A percentile compares a stretch with the other conserved stretches of the same genome.
These are phyloP conservation scores for Brenthis daphne DNA, from an alignment of 2,888 invertebrate species.

Conservation along the genomic window DNA sequence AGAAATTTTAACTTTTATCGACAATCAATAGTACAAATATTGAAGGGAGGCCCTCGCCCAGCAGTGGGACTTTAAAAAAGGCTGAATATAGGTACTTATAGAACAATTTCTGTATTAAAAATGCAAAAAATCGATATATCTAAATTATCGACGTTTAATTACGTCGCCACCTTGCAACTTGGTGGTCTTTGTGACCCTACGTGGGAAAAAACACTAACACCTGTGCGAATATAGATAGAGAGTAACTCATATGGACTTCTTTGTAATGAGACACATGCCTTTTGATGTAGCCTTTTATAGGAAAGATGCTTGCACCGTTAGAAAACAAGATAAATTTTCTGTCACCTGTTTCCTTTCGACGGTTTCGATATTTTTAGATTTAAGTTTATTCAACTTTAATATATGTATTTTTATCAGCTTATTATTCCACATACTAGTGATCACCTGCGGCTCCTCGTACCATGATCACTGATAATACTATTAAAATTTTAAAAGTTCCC, in stretches of 20 bases:
- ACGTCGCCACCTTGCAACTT: constrained; percentile 59
- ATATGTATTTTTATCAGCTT: no score
- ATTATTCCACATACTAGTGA: no score
- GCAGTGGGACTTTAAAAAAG: no score
- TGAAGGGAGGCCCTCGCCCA: no score
- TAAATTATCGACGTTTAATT: constrained; percentile 56
- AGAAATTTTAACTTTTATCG: no score
- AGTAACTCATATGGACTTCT: constrained; percentile 31
- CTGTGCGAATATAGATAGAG: constrained; percentile 48
- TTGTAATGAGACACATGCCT: constrained; percentile 34
- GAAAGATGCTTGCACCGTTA: constrained; percentile 29
- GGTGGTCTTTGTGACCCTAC: constrained; percentile 48
- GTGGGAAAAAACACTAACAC: constrained; percentile 58
- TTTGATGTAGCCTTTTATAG: constrained; percentile 29
- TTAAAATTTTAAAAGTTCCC: no score
- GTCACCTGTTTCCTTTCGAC: constrained; percentile 35
- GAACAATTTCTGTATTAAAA: constrained; percentile 3
- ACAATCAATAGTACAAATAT: no score
- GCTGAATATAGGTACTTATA: no score
- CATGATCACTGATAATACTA: no score
- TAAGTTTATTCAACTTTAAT: not conserved
- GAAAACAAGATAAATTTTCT: constrained; percentile 31
- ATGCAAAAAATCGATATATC: constrained; percentile 12
- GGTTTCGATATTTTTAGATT: not conserved
- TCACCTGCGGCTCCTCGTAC: no score